Evolutionary conservation across 1,140 invertebrate species (phyloP), one percentile per base, ranked within the genome.

Genomic region (Diachasmimorpha longicaudata): DNA sequence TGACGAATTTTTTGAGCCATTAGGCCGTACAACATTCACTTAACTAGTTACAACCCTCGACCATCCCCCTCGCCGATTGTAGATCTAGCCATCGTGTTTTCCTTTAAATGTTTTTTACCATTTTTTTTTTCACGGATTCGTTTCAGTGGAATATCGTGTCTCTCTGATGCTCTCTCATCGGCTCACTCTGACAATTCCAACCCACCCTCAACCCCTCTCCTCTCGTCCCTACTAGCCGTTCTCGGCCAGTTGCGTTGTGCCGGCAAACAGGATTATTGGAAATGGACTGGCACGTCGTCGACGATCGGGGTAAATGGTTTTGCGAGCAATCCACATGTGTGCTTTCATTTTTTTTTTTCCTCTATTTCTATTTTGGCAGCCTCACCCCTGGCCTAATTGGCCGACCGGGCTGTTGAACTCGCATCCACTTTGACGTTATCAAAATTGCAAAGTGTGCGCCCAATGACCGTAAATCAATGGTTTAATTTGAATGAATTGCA

Each of bases 221-320:
- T 52, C 46, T 66, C 19, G 39, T 48, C 19, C 23, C 23, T n/a
- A 5, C 1, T 36, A 11, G n/a, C 37, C 31, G 31, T 31, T 31
- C 31, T 31, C 31, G 31, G 31, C 31, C 31, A 46, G 44, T 44
- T 44, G 74, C 39, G 58, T 44, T 55, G 72, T 67, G 63, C 70
- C 75, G 73, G 77, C 71, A 77, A 79, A 81, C 70, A 75, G 75
- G 78, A 81, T 81, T 81, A 81, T 81, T 80, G 79, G 71, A 16
- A 81, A 77, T 74, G 71, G 76, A 79, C 79, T 72, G 55, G 48
- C 48, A 70, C 44, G 42, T 67, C 37, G 52, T 44, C 66, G 63
- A 55, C 63, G 58, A 79, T 77, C 67, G 67, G 70, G n/a, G 36
- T 75, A 77, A 79, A 79, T 72, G 75, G 75, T 78, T 80, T 80